Base-by-base conservation (phyloP, 1,140 invertebrate species). In the Muscidifurax raptorellus region DNA sequence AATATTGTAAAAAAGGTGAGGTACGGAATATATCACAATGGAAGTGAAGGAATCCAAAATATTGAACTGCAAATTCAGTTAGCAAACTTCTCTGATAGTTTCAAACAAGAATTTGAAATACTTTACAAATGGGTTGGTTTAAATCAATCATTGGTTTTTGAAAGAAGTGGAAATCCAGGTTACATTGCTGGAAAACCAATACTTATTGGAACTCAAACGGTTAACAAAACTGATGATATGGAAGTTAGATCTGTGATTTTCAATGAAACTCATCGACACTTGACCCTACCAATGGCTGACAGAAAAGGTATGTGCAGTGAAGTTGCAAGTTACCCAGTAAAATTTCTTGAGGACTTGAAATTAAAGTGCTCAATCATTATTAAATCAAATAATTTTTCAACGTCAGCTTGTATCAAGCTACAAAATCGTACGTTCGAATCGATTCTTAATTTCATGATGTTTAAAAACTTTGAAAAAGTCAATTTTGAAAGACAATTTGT, bases 131-230 rank as follows among this genome's bases (percentile, higher is more conserved):
- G 95, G 94, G 87, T 87, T 44, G 90, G 92, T 66, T 85, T 90
- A 67, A 89, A 91, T 80, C 84, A 88, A 15, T 86, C 88, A 59
- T 89, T 89, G 71, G 86, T 88, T 74, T 89, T 93, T 15, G 88
- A 92, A 88, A 87, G 94, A 67, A 96, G 96, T 90, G 96, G 96
- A 75, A 96, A 95, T 91, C 95, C 96, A 22, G 96, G 96, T 6
- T 96, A 96, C 88, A 87, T 94, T 13, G 77, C 92, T 12, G 95
- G 94, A 9, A 94, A 94, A 87, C 95, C 96, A 3, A 93, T 97
- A 40, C 91, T 96, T 80, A 91, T 94, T 79, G 95, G 94, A 25
- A 90, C 85, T 47, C 87, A 92, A 84, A 84, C 87, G 30, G 79
- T 83, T 79, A 92, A 88, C 84, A 86, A 84, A 80, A 90, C 83